These are phyloP conservation scores for Hystrix cristata DNA, from an alignment of 2,113 vertebrate genomes.

Conservation along the genomic window DNA sequence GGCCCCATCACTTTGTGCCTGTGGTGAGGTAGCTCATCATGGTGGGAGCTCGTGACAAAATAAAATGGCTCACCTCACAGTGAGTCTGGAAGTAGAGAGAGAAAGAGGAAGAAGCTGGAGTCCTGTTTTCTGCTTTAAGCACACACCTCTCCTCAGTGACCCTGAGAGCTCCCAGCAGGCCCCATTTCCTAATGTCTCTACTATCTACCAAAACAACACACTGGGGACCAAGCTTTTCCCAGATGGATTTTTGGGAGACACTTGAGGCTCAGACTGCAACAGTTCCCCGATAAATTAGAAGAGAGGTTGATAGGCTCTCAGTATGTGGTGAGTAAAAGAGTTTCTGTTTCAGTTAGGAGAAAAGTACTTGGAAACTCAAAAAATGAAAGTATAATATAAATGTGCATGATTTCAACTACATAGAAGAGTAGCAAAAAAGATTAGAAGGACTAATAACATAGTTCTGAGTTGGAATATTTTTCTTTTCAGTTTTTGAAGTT, in stretches of 20 bases:
- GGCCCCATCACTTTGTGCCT: neutral
- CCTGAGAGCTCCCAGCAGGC: neutral
- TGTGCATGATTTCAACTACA: neutral
- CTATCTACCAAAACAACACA: neutral
- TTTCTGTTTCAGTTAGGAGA: slow-evolving; percentile 25
- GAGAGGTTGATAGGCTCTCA: neutral
- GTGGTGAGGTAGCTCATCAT: neutral
- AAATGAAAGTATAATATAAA: neutral
- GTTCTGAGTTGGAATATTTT: neutral
- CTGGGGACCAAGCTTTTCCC: neutral
- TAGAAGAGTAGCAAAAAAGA: neutral
- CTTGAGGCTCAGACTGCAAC: neutral
- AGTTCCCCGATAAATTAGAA: neutral
- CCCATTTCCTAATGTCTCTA: neutral
- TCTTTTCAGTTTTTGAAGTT: neutral
- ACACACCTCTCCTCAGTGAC: neutral
- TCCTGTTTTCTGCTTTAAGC: neutral
- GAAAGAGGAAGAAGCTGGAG: neutral
- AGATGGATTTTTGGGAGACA: neutral
- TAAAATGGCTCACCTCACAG: neutral
- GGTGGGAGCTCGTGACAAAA: neutral
- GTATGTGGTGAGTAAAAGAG: neutral
- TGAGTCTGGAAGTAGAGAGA: neutral
- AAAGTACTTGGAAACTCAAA: slow-evolving; percentile 8
- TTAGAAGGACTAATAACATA: neutral